A percentile compares a stretch with the other conserved stretches of the same genome.
Conservation (phyloP, 2,888 invertebrate genomes). For the Calameuta idolon region DNA sequence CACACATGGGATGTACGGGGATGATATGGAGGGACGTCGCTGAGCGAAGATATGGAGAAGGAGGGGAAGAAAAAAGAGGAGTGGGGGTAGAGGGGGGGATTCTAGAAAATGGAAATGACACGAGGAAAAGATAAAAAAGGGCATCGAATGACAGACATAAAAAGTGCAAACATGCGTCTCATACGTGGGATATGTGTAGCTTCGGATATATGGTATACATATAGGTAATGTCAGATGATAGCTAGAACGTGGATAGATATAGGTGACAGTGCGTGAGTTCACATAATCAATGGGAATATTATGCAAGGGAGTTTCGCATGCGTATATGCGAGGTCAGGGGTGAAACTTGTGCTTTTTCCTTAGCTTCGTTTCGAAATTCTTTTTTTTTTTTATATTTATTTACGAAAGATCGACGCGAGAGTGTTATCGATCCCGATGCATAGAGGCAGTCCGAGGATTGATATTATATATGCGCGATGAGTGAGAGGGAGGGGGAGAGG, state of each 20-base stretch:
- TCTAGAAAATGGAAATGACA: not conserved
- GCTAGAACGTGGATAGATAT: constrained; percentile 9
- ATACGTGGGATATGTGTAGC: constrained; percentile 32
- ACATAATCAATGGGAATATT: constrained; percentile 28
- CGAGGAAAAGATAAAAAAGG: constrained; percentile 16
- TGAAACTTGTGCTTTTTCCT: not conserved
- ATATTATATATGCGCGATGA: too few species aligned
- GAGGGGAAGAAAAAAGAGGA: not conserved
- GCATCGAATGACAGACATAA: constrained; percentile 10
- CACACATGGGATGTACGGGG: not conserved
- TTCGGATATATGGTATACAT: constrained; percentile 25
- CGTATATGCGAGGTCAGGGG: not conserved
- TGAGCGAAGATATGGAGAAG: not conserved
- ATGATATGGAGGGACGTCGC: not conserved
- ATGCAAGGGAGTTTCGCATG: not conserved
- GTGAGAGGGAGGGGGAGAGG: not conserved
- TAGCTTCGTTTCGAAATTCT: not conserved
- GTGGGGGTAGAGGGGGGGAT: not conserved
- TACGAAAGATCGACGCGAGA: not conserved
- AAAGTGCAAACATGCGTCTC: constrained; percentile 16
- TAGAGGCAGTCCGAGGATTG: not conserved
- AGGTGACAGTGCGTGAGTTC: constrained; percentile 26
- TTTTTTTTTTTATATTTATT: not conserved
- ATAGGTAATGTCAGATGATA: not conserved
- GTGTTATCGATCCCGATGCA: not conserved